Evolutionary conservation across 2,113 vertebrate genomes (phyloP), one percentile per base, ranked within the genome.

Genomic region (Phainopepla nitens): DNA sequence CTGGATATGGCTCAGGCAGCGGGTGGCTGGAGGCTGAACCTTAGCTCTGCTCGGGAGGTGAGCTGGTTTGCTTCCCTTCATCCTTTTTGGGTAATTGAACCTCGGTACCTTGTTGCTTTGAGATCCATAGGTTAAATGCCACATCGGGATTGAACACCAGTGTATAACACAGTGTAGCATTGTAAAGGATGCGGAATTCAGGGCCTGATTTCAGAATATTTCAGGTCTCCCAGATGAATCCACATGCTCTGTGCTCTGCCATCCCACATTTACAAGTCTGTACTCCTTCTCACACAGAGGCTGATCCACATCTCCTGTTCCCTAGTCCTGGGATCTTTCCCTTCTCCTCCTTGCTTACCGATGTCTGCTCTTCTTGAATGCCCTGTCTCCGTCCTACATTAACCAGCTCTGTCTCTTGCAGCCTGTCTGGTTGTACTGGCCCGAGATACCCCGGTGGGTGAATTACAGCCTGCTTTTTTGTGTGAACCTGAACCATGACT

Each of bases 111-210:
- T 6, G 1, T 60, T 81, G 31, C 22, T 70, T 49, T 89, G 58
- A 81, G 27, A 73, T 87, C 42, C 21, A 10, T 4, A 47, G 8
- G 7, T 72, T 39, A 77, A 72, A 76, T 29, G 15, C 19, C 31
- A n/a, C 0, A 1, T 1, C 36, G 22, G 10, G 14, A 7, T 20
- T 64, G 28, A 72, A 50, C 27, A 69, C 21, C 11, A 39, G 9
- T 31, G 14, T 33, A 20, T 23, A 29, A 22, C 22, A 45, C 0
- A 0, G 22, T 44, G 42, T 49, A 71, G 17, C 11, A 15, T 14
- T 1, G 0, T 24, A 56, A 3, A 69, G 13, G 77, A 76, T 22
- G 13, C 0, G 0, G 65, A 82, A 54, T 21, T 35, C 49, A 33
- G 24, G 47, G 10, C 25, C 45, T 47, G 29, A 10, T 10, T 62